These are phyloP conservation scores for Xenopus borealis DNA, from an alignment of 2,113 vertebrate genomes.

Conservation along the genomic window DNA sequence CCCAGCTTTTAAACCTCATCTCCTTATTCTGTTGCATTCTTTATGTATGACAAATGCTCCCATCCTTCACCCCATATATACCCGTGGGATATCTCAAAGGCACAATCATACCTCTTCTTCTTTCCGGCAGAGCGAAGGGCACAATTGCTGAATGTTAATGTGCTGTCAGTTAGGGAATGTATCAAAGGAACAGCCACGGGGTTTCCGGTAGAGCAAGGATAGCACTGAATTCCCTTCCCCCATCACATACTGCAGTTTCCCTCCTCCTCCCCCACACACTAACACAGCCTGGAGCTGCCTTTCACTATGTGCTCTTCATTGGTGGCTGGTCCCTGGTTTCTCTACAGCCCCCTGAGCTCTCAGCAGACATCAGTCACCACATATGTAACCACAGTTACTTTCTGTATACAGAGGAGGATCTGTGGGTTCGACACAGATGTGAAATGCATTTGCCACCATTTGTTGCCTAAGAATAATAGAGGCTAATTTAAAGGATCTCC, in stretches of 20 bases:
- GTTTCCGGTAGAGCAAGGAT: constrained; percentile 36
- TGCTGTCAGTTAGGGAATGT: constrained; percentile 45
- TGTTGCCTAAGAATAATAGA: background rate
- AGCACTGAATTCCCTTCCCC: constrained; percentile 25
- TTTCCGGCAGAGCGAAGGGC: constrained; percentile 37
- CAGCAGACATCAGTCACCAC: background rate
- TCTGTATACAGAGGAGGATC: background rate
- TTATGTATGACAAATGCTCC: constrained; percentile 15
- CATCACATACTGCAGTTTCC: constrained; percentile 35
- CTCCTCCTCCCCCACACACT: constrained; percentile 38
- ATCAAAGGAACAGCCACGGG: constrained; percentile 41
- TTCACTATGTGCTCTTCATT: constrained; percentile 25
- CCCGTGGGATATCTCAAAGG: constrained; percentile 35
- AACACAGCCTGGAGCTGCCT: constrained; percentile 31
- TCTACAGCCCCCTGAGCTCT: background rate
- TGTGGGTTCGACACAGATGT: background rate
- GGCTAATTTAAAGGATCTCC: background rate
- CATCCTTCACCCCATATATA: constrained; percentile 14
- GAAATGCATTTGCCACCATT: background rate
- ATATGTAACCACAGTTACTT: background rate
- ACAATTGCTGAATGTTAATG: constrained; percentile 43
- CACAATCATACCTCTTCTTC: constrained; percentile 43
- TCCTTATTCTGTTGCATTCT: constrained; percentile 2
- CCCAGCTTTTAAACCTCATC: constrained; percentile 4
- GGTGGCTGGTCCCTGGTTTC: constrained; percentile 19